Evolutionary conservation across 1,140 invertebrate genomes (phyloP).

Genomic region (Leptinotarsa undecemlineata): DNA sequence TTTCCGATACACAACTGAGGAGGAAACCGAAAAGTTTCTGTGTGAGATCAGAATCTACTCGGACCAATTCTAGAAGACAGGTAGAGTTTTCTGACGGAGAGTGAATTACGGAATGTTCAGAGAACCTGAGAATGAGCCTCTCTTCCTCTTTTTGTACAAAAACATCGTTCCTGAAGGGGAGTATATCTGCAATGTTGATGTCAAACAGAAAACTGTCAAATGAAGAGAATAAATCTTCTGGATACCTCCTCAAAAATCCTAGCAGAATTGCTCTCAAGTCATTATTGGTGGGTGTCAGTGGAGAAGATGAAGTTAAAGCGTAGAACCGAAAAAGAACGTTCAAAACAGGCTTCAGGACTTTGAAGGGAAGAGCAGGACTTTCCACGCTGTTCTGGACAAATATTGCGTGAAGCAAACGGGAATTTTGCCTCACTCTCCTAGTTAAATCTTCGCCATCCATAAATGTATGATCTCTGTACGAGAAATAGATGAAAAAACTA

Average conservation of each 20-base stretch:
- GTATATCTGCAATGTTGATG: slow-evolving; percentile 24
- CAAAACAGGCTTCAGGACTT: slow-evolving; percentile 38
- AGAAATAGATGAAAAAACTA: slow-evolving; percentile 53
- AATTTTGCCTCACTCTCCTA: slow-evolving; percentile 56
- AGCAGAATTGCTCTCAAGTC: slow-evolving; percentile 42
- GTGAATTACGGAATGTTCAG: slow-evolving; percentile 23
- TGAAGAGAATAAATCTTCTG: slow-evolving; percentile 25
- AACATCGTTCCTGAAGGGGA: slow-evolving; percentile 37
- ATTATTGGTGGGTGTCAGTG: slow-evolving; percentile 31
- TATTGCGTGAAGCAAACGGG: slow-evolving; percentile 57
- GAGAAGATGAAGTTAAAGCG: slow-evolving; percentile 31
- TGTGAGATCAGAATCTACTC: slow-evolving; percentile 24
- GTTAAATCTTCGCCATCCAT: slow-evolving; percentile 38
- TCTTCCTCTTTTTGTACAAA: slow-evolving; percentile 22
- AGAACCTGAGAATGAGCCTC: slow-evolving; percentile 26
- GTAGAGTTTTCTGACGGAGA: slow-evolving; percentile 27
- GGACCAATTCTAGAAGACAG: slow-evolving; percentile 31
- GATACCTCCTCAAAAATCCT: slow-evolving; percentile 33
- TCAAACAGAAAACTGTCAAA: slow-evolving; percentile 48
- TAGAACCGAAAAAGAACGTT: slow-evolving; percentile 43
- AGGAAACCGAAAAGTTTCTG: slow-evolving; percentile 39
- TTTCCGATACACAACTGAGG: slow-evolving; percentile 35
- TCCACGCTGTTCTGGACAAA: slow-evolving; percentile 42
- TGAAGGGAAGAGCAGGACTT: slow-evolving; percentile 32
- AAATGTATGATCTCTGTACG: slow-evolving; percentile 46